Percentiles rank a stretch among this genome's conserved stretches.
These are phyloP conservation scores for Scaeva pyrastri DNA, from an alignment of 2,888 invertebrate genomes.

Conservation along the genomic window DNA sequence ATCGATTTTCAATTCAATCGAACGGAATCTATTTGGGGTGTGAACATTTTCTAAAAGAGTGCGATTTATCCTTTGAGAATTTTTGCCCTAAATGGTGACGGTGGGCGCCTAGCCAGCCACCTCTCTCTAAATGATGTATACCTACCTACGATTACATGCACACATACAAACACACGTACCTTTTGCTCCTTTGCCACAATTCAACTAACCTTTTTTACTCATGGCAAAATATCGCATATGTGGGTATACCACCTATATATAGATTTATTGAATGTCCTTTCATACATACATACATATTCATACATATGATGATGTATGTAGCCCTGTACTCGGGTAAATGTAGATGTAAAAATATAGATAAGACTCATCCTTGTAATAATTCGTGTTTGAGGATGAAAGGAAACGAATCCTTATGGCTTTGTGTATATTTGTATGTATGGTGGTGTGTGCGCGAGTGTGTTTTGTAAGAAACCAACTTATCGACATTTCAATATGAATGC, in stretches of 20 bases:
- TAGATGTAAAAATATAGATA: slow-evolving; percentile 54
- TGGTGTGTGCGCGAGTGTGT: background rate
- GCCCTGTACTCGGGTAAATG: too few relatives aligned
- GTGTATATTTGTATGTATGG: too few relatives aligned
- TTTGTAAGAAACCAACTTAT: slow-evolving; percentile 64
- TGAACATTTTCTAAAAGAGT: slow-evolving; percentile 68
- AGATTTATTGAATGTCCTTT: slow-evolving; percentile 69
- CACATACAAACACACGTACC: background rate
- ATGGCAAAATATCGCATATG: background rate
- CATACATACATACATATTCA: slow-evolving; percentile 29
- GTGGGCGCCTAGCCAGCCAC: background rate
- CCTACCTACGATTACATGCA: too few relatives aligned
- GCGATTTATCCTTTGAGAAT: slow-evolving; percentile 73
- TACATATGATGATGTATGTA: background rate
- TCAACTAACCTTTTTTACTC: background rate
- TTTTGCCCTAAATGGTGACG: background rate
- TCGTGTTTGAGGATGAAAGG: slow-evolving; percentile 38
- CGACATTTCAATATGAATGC: slow-evolving; percentile 73
- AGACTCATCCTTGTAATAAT: slow-evolving; percentile 64
- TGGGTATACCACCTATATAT: slow-evolving; percentile 13
- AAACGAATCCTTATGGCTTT: slow-evolving; percentile 53
- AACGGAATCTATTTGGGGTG: slow-evolving; percentile 73
- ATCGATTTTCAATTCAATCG: slow-evolving; percentile 75
- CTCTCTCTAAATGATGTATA: background rate
- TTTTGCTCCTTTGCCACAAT: background rate